Evolutionary conservation across 2,113 vertebrate species (phyloP).

Genomic region (Phocoena sinus): DNA sequence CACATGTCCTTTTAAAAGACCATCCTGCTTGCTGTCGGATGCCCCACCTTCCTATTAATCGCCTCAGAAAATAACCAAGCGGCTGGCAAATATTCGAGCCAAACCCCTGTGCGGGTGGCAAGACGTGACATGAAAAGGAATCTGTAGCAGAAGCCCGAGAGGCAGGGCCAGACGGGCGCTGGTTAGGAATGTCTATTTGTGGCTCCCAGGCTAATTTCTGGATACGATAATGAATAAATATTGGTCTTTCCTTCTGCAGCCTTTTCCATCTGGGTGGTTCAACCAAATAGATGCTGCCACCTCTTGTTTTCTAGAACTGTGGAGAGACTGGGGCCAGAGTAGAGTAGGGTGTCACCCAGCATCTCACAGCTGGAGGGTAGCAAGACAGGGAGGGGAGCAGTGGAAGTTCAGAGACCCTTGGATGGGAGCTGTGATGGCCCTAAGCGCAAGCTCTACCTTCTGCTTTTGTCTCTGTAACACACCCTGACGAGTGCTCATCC

Average conservation of each 20-base stretch:
- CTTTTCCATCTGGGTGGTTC: background rate
- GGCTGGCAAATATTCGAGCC: background rate
- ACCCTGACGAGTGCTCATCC: background rate
- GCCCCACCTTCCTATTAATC: background rate
- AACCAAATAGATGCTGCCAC: background rate
- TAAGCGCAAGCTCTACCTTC: background rate
- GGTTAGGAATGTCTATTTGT: background rate
- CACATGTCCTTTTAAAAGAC: background rate
- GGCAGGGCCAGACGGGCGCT: background rate
- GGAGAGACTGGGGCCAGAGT: background rate
- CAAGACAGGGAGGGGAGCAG: background rate
- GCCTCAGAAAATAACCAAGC: background rate
- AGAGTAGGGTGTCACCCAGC: accelerated
- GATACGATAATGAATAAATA: constrained; percentile 21
- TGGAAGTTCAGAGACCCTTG: background rate
- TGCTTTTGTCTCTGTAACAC: background rate
- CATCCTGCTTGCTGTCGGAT: background rate
- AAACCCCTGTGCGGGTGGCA: background rate
- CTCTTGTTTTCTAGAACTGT: background rate
- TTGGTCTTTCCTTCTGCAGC: constrained; percentile 12
- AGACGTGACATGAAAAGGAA: background rate
- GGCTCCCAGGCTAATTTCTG: constrained; percentile 17
- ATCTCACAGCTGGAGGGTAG: background rate
- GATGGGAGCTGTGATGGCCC: no score
- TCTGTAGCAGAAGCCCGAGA: accelerated